phyloP scores from a whole-genome alignment of 2,113 vertebrate genomes.

The Corythoichthys haematopterus region DNA sequence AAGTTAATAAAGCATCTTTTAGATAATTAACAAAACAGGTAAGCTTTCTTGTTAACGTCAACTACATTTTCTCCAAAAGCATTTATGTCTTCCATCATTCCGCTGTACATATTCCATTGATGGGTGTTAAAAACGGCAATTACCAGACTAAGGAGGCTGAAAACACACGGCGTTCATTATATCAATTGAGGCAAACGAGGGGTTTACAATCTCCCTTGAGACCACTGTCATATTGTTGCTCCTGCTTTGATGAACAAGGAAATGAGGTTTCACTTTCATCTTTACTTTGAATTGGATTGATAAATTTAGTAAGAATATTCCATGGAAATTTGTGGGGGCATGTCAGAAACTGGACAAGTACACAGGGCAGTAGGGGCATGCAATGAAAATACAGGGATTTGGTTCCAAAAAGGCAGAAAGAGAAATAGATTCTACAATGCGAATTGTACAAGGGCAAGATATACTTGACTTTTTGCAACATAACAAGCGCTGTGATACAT shows the following conservation, averaged over 20 bases:
- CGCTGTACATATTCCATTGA: slow-evolving; percentile 65
- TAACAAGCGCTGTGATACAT: background rate
- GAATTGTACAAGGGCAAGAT: background rate
- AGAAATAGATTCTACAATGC: background rate
- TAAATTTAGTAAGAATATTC: slow-evolving; percentile 30
- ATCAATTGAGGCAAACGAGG: slow-evolving; percentile 74
- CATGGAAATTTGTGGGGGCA: slow-evolving; percentile 13
- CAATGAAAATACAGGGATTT: too few relatives aligned
- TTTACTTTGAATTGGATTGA: slow-evolving; percentile 8
- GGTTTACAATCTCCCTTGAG: slow-evolving; percentile 68
- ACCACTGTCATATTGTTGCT: slow-evolving; percentile 55
- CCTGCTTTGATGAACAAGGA: slow-evolving; percentile 52
- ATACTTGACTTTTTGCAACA: background rate
- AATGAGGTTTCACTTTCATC: slow-evolving; percentile 41
- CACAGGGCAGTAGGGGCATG: background rate
- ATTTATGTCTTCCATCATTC: slow-evolving; percentile 64
- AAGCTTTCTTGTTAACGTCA: slow-evolving; percentile 52
- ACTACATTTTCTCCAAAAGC: slow-evolving; percentile 60
- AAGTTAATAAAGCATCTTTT: slow-evolving; percentile 53
- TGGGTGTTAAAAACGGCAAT: slow-evolving; percentile 76
- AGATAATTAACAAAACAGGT: slow-evolving; percentile 60
- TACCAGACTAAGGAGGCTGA: slow-evolving; percentile 64
- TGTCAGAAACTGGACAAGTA: slow-evolving; percentile 22
- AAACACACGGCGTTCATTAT: slow-evolving; percentile 70
- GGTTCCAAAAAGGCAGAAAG: background rate